Evolutionary conservation across 2,888 invertebrate species (phyloP).

Genomic region (Graphium colonna): DNA sequence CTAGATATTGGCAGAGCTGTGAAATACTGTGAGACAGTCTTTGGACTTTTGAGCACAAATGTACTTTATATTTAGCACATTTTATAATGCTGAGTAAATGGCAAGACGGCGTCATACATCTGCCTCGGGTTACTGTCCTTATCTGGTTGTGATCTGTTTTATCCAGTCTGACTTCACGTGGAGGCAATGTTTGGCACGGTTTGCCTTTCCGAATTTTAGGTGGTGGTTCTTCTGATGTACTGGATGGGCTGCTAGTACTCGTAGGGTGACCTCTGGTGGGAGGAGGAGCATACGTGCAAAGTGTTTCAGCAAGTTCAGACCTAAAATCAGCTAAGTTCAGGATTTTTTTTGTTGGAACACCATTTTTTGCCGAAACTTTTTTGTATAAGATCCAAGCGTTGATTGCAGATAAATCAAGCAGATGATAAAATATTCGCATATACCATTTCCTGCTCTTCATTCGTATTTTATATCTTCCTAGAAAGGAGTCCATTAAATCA

Average conservation of each 20-base stretch:
- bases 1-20: conserved; percentile 23
- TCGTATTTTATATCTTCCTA: too few relatives aligned
- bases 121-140: conserved; percentile 29
- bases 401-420: conserved; percentile 22
- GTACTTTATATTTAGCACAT: conserved; percentile 19
- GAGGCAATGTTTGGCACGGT: conserved; percentile 25
- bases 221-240: conserved; percentile 24
- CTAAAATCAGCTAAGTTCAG: conserved; percentile 27
- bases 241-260: conserved; percentile 29
- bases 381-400: conserved; percentile 21
- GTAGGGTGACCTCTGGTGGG: conserved; percentile 31
- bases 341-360: conserved; percentile 24
- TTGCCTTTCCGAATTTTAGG: conserved; percentile 30
- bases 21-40: conserved; percentile 23
- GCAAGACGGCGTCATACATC: conserved; percentile 27
- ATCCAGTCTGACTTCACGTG: conserved; percentile 31
- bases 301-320: conserved; percentile 25
- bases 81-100: too few relatives aligned
- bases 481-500: too few relatives aligned
- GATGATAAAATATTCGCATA: conserved; percentile 20
- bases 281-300: conserved; percentile 30
- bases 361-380: conserved; percentile 13
- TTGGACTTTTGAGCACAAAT: conserved; percentile 23
- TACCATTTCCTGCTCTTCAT: not conserved
- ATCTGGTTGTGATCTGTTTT: conserved; percentile 29